Conservation (phyloP, 2,113 vertebrate species). For the Mustela nigripes region DNA sequence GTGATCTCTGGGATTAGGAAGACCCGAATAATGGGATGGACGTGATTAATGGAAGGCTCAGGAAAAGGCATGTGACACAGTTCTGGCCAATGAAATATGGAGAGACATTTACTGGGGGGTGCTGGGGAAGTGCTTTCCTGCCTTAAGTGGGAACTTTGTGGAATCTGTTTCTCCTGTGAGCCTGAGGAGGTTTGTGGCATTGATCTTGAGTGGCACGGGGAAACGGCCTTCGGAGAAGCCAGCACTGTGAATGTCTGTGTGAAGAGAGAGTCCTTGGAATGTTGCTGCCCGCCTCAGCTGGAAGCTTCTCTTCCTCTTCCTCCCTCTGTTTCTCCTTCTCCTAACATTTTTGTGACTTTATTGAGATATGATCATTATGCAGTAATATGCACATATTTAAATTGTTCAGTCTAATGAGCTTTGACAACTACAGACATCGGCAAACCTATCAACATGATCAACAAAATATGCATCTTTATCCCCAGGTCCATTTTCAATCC, state of each 20-base stretch:
- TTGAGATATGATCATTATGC: not conserved
- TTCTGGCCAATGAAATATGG: not conserved
- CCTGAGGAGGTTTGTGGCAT: not conserved
- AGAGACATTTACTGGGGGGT: not conserved
- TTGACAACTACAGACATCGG: not conserved
- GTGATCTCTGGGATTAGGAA: not conserved
- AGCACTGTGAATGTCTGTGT: not conserved
- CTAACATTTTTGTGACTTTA: not conserved
- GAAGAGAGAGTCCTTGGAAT: too few relatives aligned
- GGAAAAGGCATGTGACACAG: not conserved
- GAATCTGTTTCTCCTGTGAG: not conserved
- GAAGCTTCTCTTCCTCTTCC: not conserved
- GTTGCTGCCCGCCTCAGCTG: fast-evolving
- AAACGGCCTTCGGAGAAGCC: not conserved
- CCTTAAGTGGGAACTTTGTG: not conserved
- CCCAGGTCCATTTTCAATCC: not conserved
- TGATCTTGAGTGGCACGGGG: not conserved
- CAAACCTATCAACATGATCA: not conserved
- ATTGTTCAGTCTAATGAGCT: not conserved
- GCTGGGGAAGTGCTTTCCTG: not conserved
- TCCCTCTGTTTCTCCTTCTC: not conserved
- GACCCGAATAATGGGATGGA: not conserved
- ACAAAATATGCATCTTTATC: not conserved
- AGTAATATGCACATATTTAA: not conserved
- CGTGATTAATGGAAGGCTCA: not conserved